Evolutionary conservation across 1,140 invertebrate species (phyloP).

Genomic region (Pseudomyrmex concolor): DNA sequence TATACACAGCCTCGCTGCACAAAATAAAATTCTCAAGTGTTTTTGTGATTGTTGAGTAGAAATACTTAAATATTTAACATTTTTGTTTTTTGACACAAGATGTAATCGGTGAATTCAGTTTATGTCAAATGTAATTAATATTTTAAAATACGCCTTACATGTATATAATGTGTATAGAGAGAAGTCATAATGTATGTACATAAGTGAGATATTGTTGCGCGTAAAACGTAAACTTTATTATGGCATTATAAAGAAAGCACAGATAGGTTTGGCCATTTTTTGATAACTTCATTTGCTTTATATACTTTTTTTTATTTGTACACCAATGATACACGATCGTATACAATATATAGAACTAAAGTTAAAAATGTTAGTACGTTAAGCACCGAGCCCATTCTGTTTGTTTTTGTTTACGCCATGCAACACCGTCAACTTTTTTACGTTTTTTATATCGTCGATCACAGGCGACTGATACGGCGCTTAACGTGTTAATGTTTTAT

Average conservation of each 20-base stretch:
- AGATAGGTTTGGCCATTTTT: constrained; percentile 28
- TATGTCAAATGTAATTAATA: constrained; percentile 13
- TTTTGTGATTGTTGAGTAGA: constrained; percentile 20
- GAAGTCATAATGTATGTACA: constrained; percentile 35
- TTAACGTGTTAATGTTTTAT: not conserved
- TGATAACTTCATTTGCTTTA: constrained; percentile 18
- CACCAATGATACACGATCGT: not conserved
- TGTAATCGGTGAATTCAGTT: too few species aligned
- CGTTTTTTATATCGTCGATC: too few species aligned
- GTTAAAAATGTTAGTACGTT: too few species aligned
- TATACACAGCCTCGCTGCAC: not conserved
- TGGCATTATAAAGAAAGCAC: constrained; percentile 4
- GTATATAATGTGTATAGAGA: constrained; percentile 61
- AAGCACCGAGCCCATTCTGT: too few species aligned
- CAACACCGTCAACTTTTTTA: too few species aligned
- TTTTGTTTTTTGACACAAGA: too few species aligned
- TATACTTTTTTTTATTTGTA: constrained; percentile 24
- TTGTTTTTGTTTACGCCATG: too few species aligned
- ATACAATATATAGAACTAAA: constrained; percentile 1
- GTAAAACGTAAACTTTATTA: constrained; percentile 23
- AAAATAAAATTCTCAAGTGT: not conserved
- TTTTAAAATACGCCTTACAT: constrained; percentile 59
- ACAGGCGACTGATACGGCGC: too few species aligned
- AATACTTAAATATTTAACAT: not conserved
- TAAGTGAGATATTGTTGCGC: constrained; percentile 20